Base-by-base conservation (phyloP, 1,140 invertebrate species). In the Drosophila rufa region DNA sequence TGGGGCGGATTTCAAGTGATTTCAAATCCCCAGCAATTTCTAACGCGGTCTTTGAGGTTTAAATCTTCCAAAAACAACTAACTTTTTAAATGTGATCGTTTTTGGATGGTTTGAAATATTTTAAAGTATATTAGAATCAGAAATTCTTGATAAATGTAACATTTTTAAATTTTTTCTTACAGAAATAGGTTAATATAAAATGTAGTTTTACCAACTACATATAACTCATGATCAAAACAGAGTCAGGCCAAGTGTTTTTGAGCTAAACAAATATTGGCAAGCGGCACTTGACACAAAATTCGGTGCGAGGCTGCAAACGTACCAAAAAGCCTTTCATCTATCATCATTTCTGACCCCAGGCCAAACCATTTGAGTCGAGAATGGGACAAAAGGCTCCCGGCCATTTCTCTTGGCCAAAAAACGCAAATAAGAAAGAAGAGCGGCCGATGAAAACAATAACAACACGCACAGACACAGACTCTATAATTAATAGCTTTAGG, bases 381-480 rank as follows among this genome's bases (percentile, higher is more conserved):
- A 67, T 17, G 33, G 33, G 50, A 30, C 47, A 50, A 67, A 75
- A 70, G 66, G 67, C 66, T 59, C 19, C 0, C 68, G 57, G 65
- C 57, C 74, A 69, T 68, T 64, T 84, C 56, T 89, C 66, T 75
- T 65, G 77, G 77, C 67, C 78, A 75, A 83, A 79, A 78, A 83
- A 78, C 59, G 51, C 79, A 51, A 50, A 82, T 66, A 65, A 47
- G 33, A 62, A 71, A 82, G 36, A 82, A 64, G 74, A 85, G 19
- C 36, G 50, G 12, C 45, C n/a, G 46, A 58, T 38, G 30, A 7
- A 53, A 55, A 38, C 11, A 68, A 46, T 36, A 69, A 58, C 65
- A 53, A 65, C 53, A 15, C 8, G 46, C 61, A 50, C 48, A 38
- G 56, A 50, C 61, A 50, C 48, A 38, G 50, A 50, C 74, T 75